These are phyloP conservation scores for Drosophila macrospina DNA, from an alignment of 2,888 invertebrate species.

Conservation along the genomic window DNA sequence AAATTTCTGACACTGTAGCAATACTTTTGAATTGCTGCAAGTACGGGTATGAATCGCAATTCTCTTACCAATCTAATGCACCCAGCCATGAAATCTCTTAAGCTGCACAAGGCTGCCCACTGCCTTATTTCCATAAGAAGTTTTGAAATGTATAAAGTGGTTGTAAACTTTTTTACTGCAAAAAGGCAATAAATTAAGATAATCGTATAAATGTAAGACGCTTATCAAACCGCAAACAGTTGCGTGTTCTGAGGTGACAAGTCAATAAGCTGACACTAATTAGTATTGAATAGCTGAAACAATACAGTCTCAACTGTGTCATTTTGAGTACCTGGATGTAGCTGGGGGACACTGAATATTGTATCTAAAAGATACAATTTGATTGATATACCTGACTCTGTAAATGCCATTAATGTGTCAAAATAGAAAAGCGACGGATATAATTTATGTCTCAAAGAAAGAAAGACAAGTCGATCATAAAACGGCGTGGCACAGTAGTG, in stretches of 20 bases:
- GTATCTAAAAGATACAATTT: conserved; percentile 46
- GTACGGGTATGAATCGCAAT: conserved; percentile 42
- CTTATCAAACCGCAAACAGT: conserved; percentile 58
- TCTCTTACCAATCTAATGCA: conserved; percentile 20
- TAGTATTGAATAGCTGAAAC: conserved; percentile 65
- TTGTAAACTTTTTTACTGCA: conserved; percentile 15
- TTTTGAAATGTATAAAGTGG: conserved; percentile 34
- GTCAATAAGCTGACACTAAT: conserved; percentile 67
- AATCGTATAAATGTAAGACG: conserved; percentile 26
- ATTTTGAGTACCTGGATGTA: conserved; percentile 40
- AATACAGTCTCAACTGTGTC: conserved; percentile 12
- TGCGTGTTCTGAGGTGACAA: conserved; percentile 39
- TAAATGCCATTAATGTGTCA: conserved; percentile 74
- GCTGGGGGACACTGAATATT: conserved; percentile 18
- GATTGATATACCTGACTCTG: conserved; percentile 62
- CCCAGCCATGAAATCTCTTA: conserved; percentile 27
- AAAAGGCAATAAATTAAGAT: conserved; percentile 9
- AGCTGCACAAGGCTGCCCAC: conserved; percentile 31
- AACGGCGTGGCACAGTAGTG: conserved; percentile 65
- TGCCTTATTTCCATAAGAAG: conserved; percentile 38
- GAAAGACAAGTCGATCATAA: conserved; percentile 51
- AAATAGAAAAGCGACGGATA: conserved; percentile 61
- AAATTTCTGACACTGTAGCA: conserved; percentile 43
- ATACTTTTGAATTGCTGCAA: conserved; percentile 29
- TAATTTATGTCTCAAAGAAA: conserved; percentile 53